These are phyloP conservation scores for Atherix ibis DNA, from an alignment of 2,888 invertebrate genomes.

Conservation along the genomic window DNA sequence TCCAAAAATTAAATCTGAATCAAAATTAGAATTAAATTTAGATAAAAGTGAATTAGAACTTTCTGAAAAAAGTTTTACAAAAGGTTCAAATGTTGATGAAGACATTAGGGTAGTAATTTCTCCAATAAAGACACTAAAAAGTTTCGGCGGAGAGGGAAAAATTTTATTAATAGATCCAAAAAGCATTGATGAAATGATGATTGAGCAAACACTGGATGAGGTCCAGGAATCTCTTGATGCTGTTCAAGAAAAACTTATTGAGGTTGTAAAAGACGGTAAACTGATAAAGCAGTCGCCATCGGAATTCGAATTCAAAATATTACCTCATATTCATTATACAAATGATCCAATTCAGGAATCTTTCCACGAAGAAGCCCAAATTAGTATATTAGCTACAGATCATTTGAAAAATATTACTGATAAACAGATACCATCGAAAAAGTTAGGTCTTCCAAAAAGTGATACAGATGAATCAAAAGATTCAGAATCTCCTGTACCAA, in stretches of 20 bases:
- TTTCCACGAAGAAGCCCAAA: slow-evolving; percentile 16
- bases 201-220: slow-evolving; percentile 55
- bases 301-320: slow-evolving; percentile 54
- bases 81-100: slow-evolving; percentile 8
- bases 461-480: neutral
- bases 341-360: slow-evolving; percentile 22
- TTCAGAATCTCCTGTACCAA: neutral
- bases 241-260: slow-evolving; percentile 52
- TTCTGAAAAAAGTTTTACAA: slow-evolving; percentile 20
- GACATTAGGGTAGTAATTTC: slow-evolving; percentile 33
- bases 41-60: slow-evolving; percentile 30
- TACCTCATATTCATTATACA: slow-evolving; percentile 35
- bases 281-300: slow-evolving; percentile 56
- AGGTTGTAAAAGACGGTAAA: slow-evolving; percentile 41
- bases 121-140: slow-evolving; percentile 31
- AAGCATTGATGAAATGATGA: slow-evolving; percentile 39
- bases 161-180: slow-evolving; percentile 29
- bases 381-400: slow-evolving; percentile 6
- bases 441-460: too few species aligned
- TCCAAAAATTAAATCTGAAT: slow-evolving; percentile 11
- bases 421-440: neutral
- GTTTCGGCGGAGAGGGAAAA: slow-evolving; percentile 17
- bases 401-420: neutral
- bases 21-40: slow-evolving; percentile 20
- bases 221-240: slow-evolving; percentile 54